A percentile compares a stretch with the other conserved stretches of the same genome.
Evolutionary conservation across 2,113 vertebrate genomes (phyloP).

Genomic region (Corythoichthys haematopterus): DNA sequence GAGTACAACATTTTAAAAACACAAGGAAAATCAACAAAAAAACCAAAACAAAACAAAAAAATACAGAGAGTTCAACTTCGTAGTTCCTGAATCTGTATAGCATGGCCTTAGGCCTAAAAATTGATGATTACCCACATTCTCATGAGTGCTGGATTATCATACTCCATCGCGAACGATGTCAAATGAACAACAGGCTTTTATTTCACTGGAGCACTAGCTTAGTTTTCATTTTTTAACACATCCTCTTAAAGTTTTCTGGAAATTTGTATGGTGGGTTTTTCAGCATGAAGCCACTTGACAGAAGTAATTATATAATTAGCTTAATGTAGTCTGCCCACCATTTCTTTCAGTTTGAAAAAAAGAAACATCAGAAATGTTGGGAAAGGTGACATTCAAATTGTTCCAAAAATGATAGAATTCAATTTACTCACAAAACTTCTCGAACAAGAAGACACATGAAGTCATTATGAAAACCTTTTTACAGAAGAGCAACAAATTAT

Average conservation of each 20-base stretch:
- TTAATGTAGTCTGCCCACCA: neutral
- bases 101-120: neutral
- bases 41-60: no score
- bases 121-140: neutral
- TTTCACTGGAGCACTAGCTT: neutral
- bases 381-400: neutral
- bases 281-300: neutral
- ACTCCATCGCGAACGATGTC: neutral
- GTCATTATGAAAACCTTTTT: constrained; percentile 29
- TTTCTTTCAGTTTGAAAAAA: neutral
- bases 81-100: no score
- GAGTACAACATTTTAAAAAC: no score
- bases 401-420: constrained; percentile 10
- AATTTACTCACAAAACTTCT: constrained; percentile 14
- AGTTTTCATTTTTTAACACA: neutral
- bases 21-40: no score
- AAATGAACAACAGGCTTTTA: neutral
- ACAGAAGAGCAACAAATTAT: constrained; percentile 11
- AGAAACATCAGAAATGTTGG: neutral
- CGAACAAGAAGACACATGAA: constrained; percentile 26
- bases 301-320: neutral
- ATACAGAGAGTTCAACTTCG: neutral
- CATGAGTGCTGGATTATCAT: neutral
- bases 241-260: neutral
- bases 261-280: neutral